These are phyloP conservation scores for Heliangelus exortis DNA, from an alignment of 2,797 vertebrate genomes.

Conservation along the genomic window DNA sequence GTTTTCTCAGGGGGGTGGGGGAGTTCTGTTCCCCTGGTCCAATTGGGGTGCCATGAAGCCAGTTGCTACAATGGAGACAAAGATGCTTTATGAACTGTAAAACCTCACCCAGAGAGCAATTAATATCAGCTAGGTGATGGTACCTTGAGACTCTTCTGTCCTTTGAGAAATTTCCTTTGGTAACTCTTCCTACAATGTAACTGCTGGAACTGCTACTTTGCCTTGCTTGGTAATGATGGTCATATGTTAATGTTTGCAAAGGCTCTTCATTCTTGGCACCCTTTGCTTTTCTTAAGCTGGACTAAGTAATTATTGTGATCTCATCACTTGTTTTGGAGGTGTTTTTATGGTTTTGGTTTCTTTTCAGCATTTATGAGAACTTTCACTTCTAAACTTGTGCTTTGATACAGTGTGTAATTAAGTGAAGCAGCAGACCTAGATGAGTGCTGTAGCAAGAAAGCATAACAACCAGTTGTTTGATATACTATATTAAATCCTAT, in stretches of 20 bases:
- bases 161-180: background rate
- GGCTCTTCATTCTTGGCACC: background rate
- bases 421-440: background rate
- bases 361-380: background rate
- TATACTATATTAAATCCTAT: background rate
- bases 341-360: background rate
- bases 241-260: background rate
- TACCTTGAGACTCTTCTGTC: background rate
- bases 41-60: background rate
- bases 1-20: background rate
- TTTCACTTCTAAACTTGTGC: background rate
- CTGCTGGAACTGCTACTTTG: background rate
- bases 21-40: background rate
- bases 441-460: background rate
- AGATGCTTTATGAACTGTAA: background rate
- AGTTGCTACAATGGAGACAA: background rate
- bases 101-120: background rate
- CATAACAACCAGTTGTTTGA: background rate
- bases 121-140: background rate
- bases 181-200: background rate
- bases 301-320: background rate
- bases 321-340: background rate
- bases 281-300: background rate
- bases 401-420: background rate
- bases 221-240: background rate